Base-by-base conservation (phyloP, 2,113 vertebrate species). In the Etheostoma spectabile region DNA sequence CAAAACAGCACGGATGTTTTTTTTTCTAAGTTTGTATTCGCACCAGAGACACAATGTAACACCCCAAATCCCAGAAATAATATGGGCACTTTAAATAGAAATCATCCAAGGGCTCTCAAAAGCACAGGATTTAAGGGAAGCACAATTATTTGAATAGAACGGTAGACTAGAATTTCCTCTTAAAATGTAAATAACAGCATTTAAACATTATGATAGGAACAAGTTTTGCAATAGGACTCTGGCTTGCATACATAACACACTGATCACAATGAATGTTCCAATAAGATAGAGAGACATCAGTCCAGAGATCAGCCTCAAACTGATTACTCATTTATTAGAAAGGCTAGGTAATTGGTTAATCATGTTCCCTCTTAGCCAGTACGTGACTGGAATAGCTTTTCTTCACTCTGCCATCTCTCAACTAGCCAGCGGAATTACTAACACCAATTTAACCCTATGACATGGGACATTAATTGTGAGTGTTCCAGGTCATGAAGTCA, bases 381-480 rank as follows among this genome's bases (percentile, higher is more conserved):
- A 76, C 86, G 86, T 93, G 91, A 88, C 80, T 68, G 55, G 89
- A 92, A 92, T 89, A 52, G 45, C 30, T 51, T 74, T 24, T 16
- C 69, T 24, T 62, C 73, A 77, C 68, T 79, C 57, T 19, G 60
- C 52, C 71, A 45, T 74, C 74, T 85, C 68, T 86, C 79, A 86
- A 87, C 74, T 79, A 84, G 88, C 86, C 86, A 57, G 73, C 86
- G 83, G 87, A 93, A 91, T 93, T 87, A 88, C 89, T 89, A 88
- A 90, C 85, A 87, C 86, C 88, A 88, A 89, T 93, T 94, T 93
- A 93, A 92, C 91, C 87, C 85, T 62, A 74, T 83, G 79, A 91
- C 91, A 91, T 56, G 86, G 87, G 85, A 93, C 89, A 93, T 93
- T 93, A 93, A 93, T 93, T 94, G 90, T 86, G 86, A 93, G 90